Conservation (phyloP, 2,888 invertebrate species). For the Chaetoderma sp. region DNA sequence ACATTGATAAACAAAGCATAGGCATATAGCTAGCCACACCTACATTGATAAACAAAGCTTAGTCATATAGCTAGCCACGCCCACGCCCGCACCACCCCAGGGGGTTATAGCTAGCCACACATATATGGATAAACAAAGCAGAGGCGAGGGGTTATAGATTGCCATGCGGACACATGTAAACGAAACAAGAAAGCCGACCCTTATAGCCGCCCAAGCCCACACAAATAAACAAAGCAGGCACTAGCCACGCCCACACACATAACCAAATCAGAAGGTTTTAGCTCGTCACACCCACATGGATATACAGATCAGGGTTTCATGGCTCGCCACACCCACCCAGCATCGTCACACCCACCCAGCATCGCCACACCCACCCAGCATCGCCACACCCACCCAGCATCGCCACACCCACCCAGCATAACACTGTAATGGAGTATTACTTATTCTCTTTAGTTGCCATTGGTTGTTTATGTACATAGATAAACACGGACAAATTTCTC, state of each 20-base stretch:
- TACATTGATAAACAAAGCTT: too few relatives aligned
- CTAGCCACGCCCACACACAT: not conserved
- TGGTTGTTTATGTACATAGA: too few relatives aligned
- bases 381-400: too few relatives aligned
- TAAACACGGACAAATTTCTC: too few relatives aligned
- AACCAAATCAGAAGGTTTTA: not conserved
- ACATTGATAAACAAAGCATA: too few relatives aligned
- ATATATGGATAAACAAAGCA: not conserved
- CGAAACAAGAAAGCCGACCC: not conserved
- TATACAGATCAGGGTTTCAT: too few relatives aligned
- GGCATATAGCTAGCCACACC: not conserved
- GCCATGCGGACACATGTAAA: not conserved
- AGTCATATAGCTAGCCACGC: not conserved
- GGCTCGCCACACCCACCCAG: too few relatives aligned
- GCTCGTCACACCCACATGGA: not conserved
- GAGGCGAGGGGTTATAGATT: not conserved
- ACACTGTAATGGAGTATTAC: too few relatives aligned
- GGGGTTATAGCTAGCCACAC: not conserved
- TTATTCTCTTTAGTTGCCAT: too few relatives aligned
- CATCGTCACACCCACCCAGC: too few relatives aligned
- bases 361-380: too few relatives aligned
- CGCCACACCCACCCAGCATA: too few relatives aligned
- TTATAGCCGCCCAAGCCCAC: not conserved
- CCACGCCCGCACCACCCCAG: not conserved
- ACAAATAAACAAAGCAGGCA: not conserved